A percentile compares a stretch with the other conserved stretches of the same genome.
phyloP scores from a whole-genome alignment of 1,140 invertebrate genomes.

The Nymphalis io region DNA sequence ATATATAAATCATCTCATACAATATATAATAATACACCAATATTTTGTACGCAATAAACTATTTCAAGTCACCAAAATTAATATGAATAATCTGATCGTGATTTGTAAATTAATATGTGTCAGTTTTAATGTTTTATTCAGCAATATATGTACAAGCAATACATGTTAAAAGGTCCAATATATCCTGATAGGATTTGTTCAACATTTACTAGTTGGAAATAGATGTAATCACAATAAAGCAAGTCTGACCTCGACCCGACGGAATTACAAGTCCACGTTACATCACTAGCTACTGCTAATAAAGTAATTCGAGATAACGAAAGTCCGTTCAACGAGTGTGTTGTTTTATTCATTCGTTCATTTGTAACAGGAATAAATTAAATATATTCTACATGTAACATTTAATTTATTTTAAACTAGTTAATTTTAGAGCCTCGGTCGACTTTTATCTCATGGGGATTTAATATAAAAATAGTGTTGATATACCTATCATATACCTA shows the following conservation, averaged over 20 bases:
- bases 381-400: neutral
- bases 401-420: neutral
- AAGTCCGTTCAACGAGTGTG: conserved; percentile 2
- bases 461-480: too few species aligned
- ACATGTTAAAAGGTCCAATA: conserved; percentile 17
- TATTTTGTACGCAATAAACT: too few species aligned
- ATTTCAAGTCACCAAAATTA: too few species aligned
- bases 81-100: too few species aligned
- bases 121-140: neutral
- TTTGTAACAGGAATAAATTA: conserved; percentile 6
- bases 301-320: conserved; percentile 13
- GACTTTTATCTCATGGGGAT: too few species aligned
- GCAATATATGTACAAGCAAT: neutral
- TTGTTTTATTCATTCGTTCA: conserved; percentile 15
- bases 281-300: conserved; percentile 13
- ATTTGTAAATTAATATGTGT: neutral
- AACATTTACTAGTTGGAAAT: conserved; percentile 20
- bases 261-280: conserved; percentile 21
- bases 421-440: too few species aligned
- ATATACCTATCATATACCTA: too few species aligned
- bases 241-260: conserved; percentile 19
- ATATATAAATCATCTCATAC: too few species aligned
- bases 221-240: conserved; percentile 28
- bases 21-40: too few species aligned
- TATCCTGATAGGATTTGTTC: conserved; percentile 19